A percentile compares a stretch with the other conserved stretches of the same genome.
phyloP scores from a whole-genome alignment of 2,113 vertebrate species.

The Origma solitaria region DNA sequence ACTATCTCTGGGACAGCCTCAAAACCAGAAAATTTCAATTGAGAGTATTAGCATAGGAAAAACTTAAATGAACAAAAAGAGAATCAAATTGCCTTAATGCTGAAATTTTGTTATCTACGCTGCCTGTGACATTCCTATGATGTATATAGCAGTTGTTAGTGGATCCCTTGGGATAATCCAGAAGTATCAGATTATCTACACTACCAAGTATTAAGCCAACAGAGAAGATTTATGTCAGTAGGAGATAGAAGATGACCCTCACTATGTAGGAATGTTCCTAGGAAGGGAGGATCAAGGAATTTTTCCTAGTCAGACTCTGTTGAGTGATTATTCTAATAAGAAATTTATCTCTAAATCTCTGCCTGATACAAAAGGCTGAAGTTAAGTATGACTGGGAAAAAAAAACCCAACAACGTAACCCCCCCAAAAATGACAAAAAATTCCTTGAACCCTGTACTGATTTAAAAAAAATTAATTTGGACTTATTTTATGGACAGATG shows the following conservation, averaged over 20 bases:
- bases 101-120: background rate
- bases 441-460: background rate
- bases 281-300: constrained; percentile 20
- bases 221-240: constrained; percentile 12
- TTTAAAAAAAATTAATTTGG: background rate
- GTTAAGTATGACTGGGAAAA: background rate
- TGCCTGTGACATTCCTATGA: background rate
- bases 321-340: background rate
- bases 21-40: background rate
- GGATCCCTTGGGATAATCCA: background rate
- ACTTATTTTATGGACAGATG: background rate
- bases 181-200: background rate
- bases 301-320: background rate
- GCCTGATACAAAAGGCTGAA: background rate
- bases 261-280: background rate
- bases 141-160: background rate
- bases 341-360: background rate
- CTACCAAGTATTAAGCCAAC: background rate
- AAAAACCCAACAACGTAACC: background rate
- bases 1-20: background rate
- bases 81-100: background rate
- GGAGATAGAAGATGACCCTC: constrained; percentile 11
- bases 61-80: background rate
- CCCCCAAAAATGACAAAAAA: background rate
- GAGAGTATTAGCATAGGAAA: background rate